A percentile compares a stretch with the other conserved stretches of the same genome.
These are phyloP conservation scores for Alviniconcha marisindica DNA, from an alignment of 1,140 invertebrate genomes.

Conservation along the genomic window DNA sequence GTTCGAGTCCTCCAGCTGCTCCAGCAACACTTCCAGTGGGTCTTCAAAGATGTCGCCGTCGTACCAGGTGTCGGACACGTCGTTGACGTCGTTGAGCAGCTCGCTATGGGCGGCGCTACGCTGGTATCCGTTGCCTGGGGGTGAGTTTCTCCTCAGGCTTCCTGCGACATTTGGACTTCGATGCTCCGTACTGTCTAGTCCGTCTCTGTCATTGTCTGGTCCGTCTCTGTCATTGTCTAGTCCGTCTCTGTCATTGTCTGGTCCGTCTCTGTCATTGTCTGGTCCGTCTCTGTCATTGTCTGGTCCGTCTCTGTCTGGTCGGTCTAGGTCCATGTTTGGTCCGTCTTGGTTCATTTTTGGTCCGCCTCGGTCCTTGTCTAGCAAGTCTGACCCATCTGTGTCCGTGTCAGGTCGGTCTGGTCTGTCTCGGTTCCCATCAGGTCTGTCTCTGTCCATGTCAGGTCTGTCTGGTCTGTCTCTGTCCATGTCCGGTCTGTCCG, in stretches of 20 bases:
- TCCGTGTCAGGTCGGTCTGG: neutral
- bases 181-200: neutral
- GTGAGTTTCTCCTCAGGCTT: neutral
- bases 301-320: neutral
- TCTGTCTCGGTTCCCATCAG: neutral
- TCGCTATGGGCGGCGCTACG: neutral
- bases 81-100: neutral
- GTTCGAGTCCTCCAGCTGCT: constrained; percentile 14
- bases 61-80: neutral
- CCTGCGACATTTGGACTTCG: neutral
- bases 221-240: neutral
- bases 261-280: neutral
- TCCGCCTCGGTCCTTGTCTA: neutral
- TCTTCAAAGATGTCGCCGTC: neutral
- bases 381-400: too few relatives aligned
- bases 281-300: neutral
- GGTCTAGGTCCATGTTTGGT: neutral
- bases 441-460: neutral
- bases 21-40: neutral
- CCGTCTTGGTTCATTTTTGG: neutral
- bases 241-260: neutral
- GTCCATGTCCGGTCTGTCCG: neutral
- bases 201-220: neutral
- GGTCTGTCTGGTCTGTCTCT: neutral
- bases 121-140: neutral